Evolutionary conservation across 1,140 invertebrate species (phyloP), one percentile per base, ranked within the genome.

Genomic region (Diabrotica undecimpunctata): DNA sequence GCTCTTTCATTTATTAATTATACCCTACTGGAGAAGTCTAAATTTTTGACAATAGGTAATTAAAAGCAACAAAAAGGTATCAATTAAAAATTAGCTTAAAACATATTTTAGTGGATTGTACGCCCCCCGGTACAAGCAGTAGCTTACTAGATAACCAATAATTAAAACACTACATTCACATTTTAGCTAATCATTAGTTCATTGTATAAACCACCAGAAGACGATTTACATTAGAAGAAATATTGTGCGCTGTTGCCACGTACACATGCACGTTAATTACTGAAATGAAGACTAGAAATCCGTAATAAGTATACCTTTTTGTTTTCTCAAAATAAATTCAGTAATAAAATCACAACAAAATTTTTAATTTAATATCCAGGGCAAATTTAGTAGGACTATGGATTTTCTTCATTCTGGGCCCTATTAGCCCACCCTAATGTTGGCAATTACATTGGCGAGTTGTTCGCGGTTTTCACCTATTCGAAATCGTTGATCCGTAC

Each of bases 151-250:
- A 69, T 67, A 71, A 65, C 69, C 62, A 65, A 51, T 68, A 73
- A 75, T 75, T 75, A 75, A 71, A 68, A 73, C 73, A 73, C 73
- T 72, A 62, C 66, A 51, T 68, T 72, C 70, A 75, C 72, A 61
- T 71, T 72, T 73, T 66, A 72, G 69, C 60, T 72, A 71, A 74
- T 69, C 62, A 75, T 73, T 73, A 73, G 70, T 72, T 71, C 70
- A 72, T 66, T 73, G 65, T 69, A 50, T 55, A 67, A 66, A 75
- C 71, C 72, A 69, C 68, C 66, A 67, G 70, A 65, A 63, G 71
- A 70, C 64, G 65, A 63, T 66, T 61, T 46, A 46, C n/a, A 46
- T 46, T 46, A 46, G n/a, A 46, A 46, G 41, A 10, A 46, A 8
- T 46, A 8, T 10, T 3, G 41, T n/a, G 41, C 41, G n/a, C 8